These are phyloP conservation scores for Amphipoea lucens DNA, from an alignment of 2,888 invertebrate genomes.

Conservation along the genomic window DNA sequence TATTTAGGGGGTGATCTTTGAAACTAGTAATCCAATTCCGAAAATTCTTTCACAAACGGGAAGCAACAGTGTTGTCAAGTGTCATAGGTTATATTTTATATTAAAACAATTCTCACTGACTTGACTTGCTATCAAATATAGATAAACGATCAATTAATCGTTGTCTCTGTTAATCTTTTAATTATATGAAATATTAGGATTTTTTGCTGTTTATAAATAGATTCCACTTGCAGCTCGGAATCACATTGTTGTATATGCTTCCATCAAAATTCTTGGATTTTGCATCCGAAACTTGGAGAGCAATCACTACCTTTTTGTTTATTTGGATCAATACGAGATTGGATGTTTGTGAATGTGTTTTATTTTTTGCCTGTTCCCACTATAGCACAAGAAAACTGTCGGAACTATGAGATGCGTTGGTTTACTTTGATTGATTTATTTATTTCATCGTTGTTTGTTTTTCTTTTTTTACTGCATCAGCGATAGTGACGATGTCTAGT, in stretches of 20 bases:
- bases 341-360: not conserved
- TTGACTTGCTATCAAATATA: too few relatives aligned
- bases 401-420: not conserved
- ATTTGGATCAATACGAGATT: slow-evolving; percentile 7
- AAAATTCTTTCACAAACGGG: not conserved
- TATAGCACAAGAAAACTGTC: not conserved
- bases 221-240: not conserved
- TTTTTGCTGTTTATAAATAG: too few relatives aligned
- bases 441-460: not conserved
- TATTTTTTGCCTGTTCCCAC: not conserved
- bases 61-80: not conserved
- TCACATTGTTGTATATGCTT: not conserved
- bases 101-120: too few relatives aligned
- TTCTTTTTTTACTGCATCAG: not conserved
- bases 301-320: not conserved
- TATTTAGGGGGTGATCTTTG: not conserved
- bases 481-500: not conserved
- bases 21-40: not conserved
- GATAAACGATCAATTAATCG: not conserved
- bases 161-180: not conserved
- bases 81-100: not conserved
- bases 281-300: not conserved
- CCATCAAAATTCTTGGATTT: not conserved
- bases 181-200: not conserved
- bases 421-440: slow-evolving; percentile 6